Evolutionary conservation across 2,888 invertebrate genomes (phyloP).

Genomic region (Cephalotes varians): DNA sequence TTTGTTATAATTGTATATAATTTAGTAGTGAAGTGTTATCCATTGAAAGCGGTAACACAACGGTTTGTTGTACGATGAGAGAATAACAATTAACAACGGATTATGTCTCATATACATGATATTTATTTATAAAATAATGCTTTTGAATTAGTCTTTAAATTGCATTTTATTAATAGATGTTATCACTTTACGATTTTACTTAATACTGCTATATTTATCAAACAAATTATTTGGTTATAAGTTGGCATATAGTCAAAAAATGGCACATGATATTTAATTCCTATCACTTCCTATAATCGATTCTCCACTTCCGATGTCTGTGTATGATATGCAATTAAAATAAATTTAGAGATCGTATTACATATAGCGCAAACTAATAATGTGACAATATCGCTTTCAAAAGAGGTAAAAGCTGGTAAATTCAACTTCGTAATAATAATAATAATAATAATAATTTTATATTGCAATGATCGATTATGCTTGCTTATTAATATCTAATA

Average conservation of each 20-base stretch:
- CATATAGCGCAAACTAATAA: not conserved
- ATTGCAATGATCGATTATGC: not conserved
- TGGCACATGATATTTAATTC: constrained; percentile 11
- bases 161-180: constrained; percentile 20
- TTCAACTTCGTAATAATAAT: no score
- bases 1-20: not conserved
- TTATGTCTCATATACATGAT: not conserved
- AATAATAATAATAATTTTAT: no score
- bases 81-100: not conserved
- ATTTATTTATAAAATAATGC: not conserved
- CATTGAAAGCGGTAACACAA: not conserved
- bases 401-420: not conserved
- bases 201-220: not conserved
- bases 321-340: constrained; percentile 27
- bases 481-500: not conserved
- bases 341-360: not conserved
- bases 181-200: constrained; percentile 5
- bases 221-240: not conserved
- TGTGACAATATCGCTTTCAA: not conserved
- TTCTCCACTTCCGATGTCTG: not conserved
- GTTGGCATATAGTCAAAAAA: not conserved
- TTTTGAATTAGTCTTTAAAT: not conserved
- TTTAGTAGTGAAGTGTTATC: not conserved
- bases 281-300: constrained; percentile 5
- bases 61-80: not conserved